These are phyloP conservation scores for Ceratothoa steindachneri DNA, from an alignment of 2,888 invertebrate genomes.

Conservation along the genomic window DNA sequence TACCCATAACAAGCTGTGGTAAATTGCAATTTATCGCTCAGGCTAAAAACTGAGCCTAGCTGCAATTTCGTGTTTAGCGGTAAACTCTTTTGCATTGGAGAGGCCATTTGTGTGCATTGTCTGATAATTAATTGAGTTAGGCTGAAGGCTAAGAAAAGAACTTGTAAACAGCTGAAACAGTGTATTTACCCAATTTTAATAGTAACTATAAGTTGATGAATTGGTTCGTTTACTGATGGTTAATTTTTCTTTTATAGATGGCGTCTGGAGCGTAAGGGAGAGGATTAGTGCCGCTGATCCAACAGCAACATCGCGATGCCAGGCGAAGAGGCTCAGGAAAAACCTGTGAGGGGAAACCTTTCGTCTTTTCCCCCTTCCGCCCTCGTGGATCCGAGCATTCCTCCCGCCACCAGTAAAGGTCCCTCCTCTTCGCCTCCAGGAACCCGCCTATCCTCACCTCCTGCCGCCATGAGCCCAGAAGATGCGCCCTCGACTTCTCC, in stretches of 20 bases:
- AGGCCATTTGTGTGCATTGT: too few species aligned
- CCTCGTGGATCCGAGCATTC: slow-evolving; percentile 20
- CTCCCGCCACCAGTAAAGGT: neutral
- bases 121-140: too few species aligned
- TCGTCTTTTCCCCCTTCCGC: slow-evolving; percentile 31
- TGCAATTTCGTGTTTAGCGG: too few species aligned
- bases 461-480: slow-evolving; percentile 46
- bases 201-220: too few species aligned
- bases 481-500: slow-evolving; percentile 47
- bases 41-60: neutral
- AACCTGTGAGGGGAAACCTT: slow-evolving; percentile 36
- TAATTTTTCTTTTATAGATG: slow-evolving; percentile 22
- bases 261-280: slow-evolving; percentile 40
- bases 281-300: slow-evolving; percentile 34
- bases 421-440: slow-evolving; percentile 22
- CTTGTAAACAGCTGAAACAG: too few species aligned
- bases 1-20: neutral
- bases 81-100: too few species aligned
- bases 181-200: too few species aligned
- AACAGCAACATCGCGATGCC: slow-evolving; percentile 32
- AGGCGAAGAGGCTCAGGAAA: slow-evolving; percentile 37
- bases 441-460: slow-evolving; percentile 5
- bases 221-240: too few species aligned
- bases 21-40: neutral
- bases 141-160: too few species aligned